Evolutionary conservation across 2,797 vertebrate genomes (phyloP), one percentile per base, ranked within the genome.

Genomic region (Paratrypauchen microcephalus): DNA sequence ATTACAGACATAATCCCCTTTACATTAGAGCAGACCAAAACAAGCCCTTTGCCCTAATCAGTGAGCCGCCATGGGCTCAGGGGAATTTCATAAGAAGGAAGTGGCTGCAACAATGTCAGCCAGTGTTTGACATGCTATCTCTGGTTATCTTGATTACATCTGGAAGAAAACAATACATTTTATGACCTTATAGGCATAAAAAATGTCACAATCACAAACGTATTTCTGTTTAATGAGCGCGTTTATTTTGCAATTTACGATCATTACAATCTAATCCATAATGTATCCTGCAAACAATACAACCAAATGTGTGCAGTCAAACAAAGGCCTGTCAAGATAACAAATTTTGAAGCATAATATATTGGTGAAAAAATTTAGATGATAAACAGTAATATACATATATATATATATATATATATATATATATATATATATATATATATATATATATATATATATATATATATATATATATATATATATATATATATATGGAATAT

Each of bases 1-100:
- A 81, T 81, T 79, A 73, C 59, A 62, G 15, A 8, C 45, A 28
- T 73, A 79, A 83, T 70, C 72, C 70, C 66, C 69, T 73, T 84
- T 75, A 75, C 47, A 66, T 69, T 61, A 23, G 77, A 62, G 23
- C 41, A 71, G 58, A 75, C 54, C 28, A 62, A n/a, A 26, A 69
- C 68, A 50, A 66, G 21, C 84, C 70, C 78, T 83, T 79, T 76
- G 74, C 63, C 70, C 76, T 26, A 62, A 69, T 79, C 28, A 64
- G 75, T 4, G 60, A 21, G 66, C 54, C 60, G 7, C 47, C 52
- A 52, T 13, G 28, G 23, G 30, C 32, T 48, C 23, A 32, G 24
- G 48, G 18, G 8, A n/a, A 15, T 55, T 65, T 52, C 28, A 65
- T 62, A 74, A 67, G 69, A 78, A 71, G 36, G 66, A 66, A 68